Conservation (phyloP, 37 sponge, comb jelly and placozoan species). For the Theonella swinhoei region DNA sequence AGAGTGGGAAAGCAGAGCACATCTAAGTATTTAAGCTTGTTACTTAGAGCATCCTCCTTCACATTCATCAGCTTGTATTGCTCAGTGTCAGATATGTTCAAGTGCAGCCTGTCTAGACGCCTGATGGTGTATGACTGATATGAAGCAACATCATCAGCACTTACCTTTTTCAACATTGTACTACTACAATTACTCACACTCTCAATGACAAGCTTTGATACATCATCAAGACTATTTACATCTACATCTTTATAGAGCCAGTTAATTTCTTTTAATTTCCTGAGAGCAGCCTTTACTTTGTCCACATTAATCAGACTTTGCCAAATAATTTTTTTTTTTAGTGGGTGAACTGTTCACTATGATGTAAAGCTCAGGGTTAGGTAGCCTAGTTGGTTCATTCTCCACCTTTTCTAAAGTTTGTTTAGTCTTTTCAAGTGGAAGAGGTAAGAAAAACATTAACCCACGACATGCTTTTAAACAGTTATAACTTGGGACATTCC, state of each 20-base stretch:
- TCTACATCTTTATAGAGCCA: conserved; percentile 61
- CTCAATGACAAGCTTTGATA: conserved; percentile 52
- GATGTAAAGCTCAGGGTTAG: conserved; percentile 47
- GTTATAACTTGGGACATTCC: conserved; percentile 55
- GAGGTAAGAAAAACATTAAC: conserved; percentile 53
- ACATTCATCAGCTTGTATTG: no score
- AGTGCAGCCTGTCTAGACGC: conserved; percentile 16
- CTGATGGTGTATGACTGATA: conserved; percentile 61
- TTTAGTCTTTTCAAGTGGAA: conserved; percentile 49
- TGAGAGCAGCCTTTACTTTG: conserved; percentile 24
- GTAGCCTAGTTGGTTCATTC: background rate
- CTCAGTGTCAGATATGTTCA: conserved; percentile 37
- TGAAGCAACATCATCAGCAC: conserved; percentile 25
- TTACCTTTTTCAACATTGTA: conserved; percentile 50
- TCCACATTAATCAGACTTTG: conserved; percentile 37
- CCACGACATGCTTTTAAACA: conserved; percentile 48
- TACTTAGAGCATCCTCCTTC: conserved; percentile 37
- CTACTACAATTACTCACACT: conserved; percentile 14
- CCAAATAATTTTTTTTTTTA: conserved; percentile 49
- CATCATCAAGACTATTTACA: conserved; percentile 39
- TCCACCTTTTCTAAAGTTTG: conserved; percentile 33
- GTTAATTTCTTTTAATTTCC: conserved; percentile 37
- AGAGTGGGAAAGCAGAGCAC: conserved; percentile 51
- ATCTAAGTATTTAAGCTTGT: conserved; percentile 31
- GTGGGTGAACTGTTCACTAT: conserved; percentile 46